Evolutionary conservation across 2,113 vertebrate species (phyloP).

Genomic region (Cyanistes caeruleus): DNA sequence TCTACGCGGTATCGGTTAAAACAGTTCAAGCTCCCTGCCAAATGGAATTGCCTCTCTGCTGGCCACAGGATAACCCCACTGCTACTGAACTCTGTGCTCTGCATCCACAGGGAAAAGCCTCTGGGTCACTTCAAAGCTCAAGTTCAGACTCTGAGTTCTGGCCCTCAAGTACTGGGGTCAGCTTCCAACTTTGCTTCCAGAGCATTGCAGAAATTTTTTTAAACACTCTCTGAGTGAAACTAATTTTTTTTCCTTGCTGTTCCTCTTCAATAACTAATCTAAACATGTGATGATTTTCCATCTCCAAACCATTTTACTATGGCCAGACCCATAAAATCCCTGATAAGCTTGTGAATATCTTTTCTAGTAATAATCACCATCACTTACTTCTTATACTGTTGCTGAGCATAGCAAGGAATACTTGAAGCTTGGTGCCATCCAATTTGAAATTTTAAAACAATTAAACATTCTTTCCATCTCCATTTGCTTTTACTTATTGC

Average conservation of each 20-base stretch:
- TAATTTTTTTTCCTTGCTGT: not conserved
- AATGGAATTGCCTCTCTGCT: not conserved
- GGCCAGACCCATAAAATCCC: not conserved
- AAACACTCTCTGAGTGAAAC: not conserved
- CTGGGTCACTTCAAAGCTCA: not conserved
- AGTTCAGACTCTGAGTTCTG: not conserved
- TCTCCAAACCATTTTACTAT: not conserved
- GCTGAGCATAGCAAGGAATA: not conserved
- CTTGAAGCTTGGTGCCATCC: not conserved
- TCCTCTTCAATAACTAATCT: not conserved
- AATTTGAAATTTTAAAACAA: not conserved
- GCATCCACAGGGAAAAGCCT: not conserved
- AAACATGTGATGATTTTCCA: not conserved
- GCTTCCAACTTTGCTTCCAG: not conserved
- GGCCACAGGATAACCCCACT: not conserved
- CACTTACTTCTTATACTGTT: not conserved
- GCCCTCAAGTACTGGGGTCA: not conserved
- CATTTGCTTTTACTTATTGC: not conserved
- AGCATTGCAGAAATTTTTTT: not conserved
- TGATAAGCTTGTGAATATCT: not conserved
- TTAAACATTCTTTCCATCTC: not conserved
- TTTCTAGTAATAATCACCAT: not conserved
- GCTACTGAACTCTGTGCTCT: not conserved
- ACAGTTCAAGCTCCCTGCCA: not conserved
- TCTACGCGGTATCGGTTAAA: not conserved